phyloP scores from a whole-genome alignment of 2,888 invertebrate genomes.

The Mamestra brassicae region DNA sequence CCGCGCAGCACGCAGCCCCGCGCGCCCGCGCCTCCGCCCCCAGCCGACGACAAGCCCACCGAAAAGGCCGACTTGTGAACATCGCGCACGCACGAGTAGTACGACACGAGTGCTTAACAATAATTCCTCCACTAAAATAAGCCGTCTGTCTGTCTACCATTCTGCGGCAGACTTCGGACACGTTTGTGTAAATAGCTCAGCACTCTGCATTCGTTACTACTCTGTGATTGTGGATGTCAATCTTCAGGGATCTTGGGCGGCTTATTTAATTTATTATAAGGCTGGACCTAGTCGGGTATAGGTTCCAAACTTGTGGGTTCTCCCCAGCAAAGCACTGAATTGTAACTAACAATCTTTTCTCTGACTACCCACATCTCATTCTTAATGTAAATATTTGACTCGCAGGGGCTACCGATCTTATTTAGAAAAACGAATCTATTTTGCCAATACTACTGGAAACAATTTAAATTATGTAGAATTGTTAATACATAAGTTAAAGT shows the following conservation, averaged over 20 bases:
- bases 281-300: slow-evolving; percentile 48
- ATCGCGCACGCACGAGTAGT: not conserved
- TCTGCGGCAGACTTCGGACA: not conserved
- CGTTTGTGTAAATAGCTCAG: slow-evolving; percentile 15
- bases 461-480: slow-evolving; percentile 2
- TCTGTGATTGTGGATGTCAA: slow-evolving; percentile 15
- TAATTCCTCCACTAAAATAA: not conserved
- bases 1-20: slow-evolving; percentile 63
- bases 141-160: not conserved
- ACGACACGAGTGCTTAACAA: not conserved
- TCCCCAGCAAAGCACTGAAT: slow-evolving; percentile 2
- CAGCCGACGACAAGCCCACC: slow-evolving; percentile 70
- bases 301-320: slow-evolving; percentile 26
- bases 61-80: slow-evolving; percentile 68
- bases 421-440: not conserved
- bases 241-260: slow-evolving; percentile 9
- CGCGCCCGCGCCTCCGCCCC: slow-evolving; percentile 58
- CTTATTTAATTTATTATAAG: slow-evolving; percentile 35
- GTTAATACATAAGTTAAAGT: not conserved
- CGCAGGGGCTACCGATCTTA: not conserved
- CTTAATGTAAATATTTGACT: not conserved
- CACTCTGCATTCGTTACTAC: slow-evolving; percentile 24
- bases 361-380: not conserved
- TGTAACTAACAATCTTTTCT: not conserved
- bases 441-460: not conserved